These are phyloP conservation scores for Brachycybe producta DNA, from an alignment of 2,888 invertebrate genomes.

Conservation along the genomic window DNA sequence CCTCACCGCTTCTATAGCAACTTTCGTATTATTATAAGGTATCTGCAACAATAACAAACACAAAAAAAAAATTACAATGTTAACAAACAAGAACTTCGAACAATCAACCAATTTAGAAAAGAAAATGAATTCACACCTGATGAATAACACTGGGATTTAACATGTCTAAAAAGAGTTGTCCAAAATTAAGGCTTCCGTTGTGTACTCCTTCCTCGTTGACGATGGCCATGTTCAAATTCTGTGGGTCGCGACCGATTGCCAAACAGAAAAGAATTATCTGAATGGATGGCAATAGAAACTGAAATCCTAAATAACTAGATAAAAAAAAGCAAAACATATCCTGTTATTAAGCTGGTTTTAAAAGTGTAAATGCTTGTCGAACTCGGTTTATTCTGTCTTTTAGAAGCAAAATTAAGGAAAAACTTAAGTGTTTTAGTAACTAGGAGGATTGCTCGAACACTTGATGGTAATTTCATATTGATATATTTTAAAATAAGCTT, in stretches of 20 bases:
- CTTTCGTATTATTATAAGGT: slow-evolving; percentile 47
- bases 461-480: too few relatives aligned
- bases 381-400: too few relatives aligned
- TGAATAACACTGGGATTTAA: background rate
- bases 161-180: slow-evolving; percentile 12
- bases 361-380: too few relatives aligned
- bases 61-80: background rate
- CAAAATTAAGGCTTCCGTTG: slow-evolving; percentile 14
- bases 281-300: slow-evolving; percentile 35
- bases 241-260: slow-evolving; percentile 28
- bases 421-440: too few relatives aligned
- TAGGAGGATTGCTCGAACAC: background rate
- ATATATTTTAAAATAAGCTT: too few relatives aligned
- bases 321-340: slow-evolving; percentile 2
- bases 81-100: background rate
- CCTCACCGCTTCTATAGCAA: slow-evolving; percentile 58
- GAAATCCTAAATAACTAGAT: slow-evolving; percentile 34
- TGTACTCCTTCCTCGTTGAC: slow-evolving; percentile 31
- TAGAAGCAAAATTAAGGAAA: too few relatives aligned
- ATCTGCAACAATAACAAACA: background rate
- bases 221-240: slow-evolving; percentile 32
- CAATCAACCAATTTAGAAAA: too few relatives aligned
- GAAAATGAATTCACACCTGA: background rate
- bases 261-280: slow-evolving; percentile 36
- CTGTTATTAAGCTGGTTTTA: too few relatives aligned